Base-by-base conservation (phyloP, 2,113 vertebrate genomes). In the Archocentrus centrarchus region DNA sequence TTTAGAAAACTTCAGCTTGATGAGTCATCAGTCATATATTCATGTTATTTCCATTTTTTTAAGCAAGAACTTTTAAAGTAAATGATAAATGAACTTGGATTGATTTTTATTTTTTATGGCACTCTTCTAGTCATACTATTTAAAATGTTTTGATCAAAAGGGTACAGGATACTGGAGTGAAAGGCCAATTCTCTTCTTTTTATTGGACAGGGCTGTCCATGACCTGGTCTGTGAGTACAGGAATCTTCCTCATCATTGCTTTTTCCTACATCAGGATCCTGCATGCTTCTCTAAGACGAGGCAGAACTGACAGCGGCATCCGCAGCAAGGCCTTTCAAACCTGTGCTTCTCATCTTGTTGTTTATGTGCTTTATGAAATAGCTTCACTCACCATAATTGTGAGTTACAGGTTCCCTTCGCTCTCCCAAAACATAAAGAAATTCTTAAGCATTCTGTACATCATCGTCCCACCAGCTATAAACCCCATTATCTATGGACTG, bases 401-500 rank as follows among this genome's bases (percentile, higher is more conserved):
- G 17, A 85, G 70, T 32, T 30, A 82, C 0, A 83, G 93, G 4
- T 88, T 94, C 15, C 59, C 83, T 8, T 77, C 73, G 0, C 18
- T 66, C 3, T 76, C 89, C 10, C 63, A 41, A 1, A 91, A 93
- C 59, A 24, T 94, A 4, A 94, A 80, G 73, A 94, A 89, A 27
- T 90, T 94, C 57, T 82, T 83, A 24, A 81, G 89, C 80, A 89
- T 93, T 32, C 2, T 94, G 24, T 44, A 83, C 1, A 44, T 93
- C 24, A 80, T 94, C 2, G 1, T 93, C 15, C 93, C 94, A 3
- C 88, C 92, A 2, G 41, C 75, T 1, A 14, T 93, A 3, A 94
- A 94, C 77, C 92, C 94, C 32, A 55, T 94, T 1, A 93, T 94
- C 39, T 94, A 94, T 2, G 93, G 94, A 37, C 59, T 94, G 58